Evolutionary conservation across 2,113 vertebrate species (phyloP).

Genomic region (Paratilapia polleni): DNA sequence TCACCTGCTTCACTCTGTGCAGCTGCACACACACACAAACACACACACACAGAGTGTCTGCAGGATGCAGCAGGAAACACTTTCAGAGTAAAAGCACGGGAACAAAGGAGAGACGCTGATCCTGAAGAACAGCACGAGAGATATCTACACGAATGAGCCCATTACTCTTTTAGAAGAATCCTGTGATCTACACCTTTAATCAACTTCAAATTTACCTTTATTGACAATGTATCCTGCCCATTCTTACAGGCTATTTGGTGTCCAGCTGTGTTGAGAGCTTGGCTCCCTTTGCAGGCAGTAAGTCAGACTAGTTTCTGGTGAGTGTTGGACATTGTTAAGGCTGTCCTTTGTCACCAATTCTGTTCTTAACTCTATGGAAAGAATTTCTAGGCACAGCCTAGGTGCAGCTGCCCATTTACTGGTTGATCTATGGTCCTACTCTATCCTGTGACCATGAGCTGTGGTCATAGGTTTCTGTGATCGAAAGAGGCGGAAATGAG

Average conservation of each 20-base stretch:
- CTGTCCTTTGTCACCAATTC: no score
- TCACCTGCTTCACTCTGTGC: conserved; percentile 33
- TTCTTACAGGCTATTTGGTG: not conserved
- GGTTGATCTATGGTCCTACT: not conserved
- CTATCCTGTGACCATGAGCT: not conserved
- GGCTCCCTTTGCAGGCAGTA: not conserved
- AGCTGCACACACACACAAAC: conserved; percentile 16
- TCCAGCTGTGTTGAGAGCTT: not conserved
- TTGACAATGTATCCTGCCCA: accelerated
- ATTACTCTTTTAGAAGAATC: not conserved
- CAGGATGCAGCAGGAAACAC: not conserved
- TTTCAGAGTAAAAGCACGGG: not conserved
- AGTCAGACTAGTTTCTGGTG: no score
- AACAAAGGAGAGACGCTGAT: not conserved
- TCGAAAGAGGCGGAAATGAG: no score
- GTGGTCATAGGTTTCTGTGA: no score
- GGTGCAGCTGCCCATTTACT: not conserved
- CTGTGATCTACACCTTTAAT: not conserved
- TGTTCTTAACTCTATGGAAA: no score
- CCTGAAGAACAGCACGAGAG: not conserved
- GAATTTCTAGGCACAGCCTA: no score
- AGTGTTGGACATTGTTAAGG: no score
- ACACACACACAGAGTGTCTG: not conserved
- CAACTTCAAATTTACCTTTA: not conserved
- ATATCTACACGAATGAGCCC: not conserved